Evolutionary conservation across 2,888 invertebrate genomes (phyloP), one percentile per base, ranked within the genome.

Genomic region (Rhagonycha fulva): DNA sequence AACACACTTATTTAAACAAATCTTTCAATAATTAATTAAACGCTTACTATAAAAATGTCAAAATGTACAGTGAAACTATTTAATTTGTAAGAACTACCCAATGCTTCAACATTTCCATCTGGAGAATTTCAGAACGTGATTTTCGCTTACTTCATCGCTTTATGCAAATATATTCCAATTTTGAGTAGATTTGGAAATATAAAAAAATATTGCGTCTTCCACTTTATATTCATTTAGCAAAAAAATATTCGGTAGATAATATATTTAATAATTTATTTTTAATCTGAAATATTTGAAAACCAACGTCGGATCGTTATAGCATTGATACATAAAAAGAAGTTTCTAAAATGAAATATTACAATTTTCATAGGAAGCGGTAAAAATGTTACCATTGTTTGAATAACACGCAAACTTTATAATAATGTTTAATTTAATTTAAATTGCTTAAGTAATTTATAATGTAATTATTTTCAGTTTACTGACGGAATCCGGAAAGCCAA

Each of bases 381-480:
- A n/a, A 47, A 10, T 12, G n/a, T 7, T n/a, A 7, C n/a, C 7
- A 47, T 47, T 47, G n/a, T 47, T 47, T 2, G 47, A 47, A n/a
- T 47, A n/a, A n/a, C 32, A 32, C 32, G n/a, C 12, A 32, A 47
- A 47, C 47, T n/a, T 47, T 47, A 47, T 12, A 32, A 47, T n/a
- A n/a, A 47, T 32, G 32, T n/a, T 32, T 32, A 32, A 32, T 32
- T 32, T 32, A 32, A 32, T 32, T 32, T 32, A 32, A 32, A 32
- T 47, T n/a, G n/a, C 47, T 47, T 47, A 47, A 70, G 74, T 70
- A 74, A 74, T 74, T 74, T 74, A 70, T 70, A 70, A 60, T 26
- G 70, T 70, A 63, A 74, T 75, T 75, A 75, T 67, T 75, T 75
- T 28, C 61, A 70, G 62, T 75, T 74, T 75, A 75, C 75, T 28